A percentile compares a stretch with the other conserved stretches of the same genome.
Conservation (phyloP, 2,888 invertebrate species). For the Eupsilia transversa region DNA sequence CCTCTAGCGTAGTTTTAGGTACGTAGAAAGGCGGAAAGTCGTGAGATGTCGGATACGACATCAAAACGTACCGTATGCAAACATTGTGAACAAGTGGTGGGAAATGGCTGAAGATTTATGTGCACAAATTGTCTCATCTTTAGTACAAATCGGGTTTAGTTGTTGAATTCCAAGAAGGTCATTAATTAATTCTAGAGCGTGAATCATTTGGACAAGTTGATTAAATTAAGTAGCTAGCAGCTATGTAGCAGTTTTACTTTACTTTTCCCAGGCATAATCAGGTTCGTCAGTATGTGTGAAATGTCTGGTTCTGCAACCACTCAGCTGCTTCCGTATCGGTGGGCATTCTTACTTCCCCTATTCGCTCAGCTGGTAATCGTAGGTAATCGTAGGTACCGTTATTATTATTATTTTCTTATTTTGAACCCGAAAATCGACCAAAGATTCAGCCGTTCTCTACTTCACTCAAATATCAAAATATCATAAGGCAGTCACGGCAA, state of each 20-base stretch:
- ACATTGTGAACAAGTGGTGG: conserved; percentile 67
- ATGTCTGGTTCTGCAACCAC: not conserved
- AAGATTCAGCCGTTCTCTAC: conserved; percentile 3
- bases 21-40: conserved; percentile 84
- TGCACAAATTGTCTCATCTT: conserved; percentile 44
- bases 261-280: conserved; percentile 33
- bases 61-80: conserved; percentile 74
- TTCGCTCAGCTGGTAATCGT: not conserved
- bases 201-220: conserved; percentile 15
- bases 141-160: conserved; percentile 29
- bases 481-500: conserved; percentile 1
- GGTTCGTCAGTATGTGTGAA: conserved; percentile 1
- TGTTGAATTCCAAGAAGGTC: conserved; percentile 5
- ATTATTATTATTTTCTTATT: too few species aligned
- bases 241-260: conserved; percentile 40
- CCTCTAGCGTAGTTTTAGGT: conserved; percentile 61
- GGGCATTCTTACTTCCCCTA: not conserved
- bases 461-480: conserved; percentile 17
- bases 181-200: conserved; percentile 39
- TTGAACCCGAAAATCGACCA: not conserved
- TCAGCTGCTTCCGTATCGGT: conserved; percentile 2
- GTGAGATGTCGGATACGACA: conserved; percentile 83
- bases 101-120: conserved; percentile 60
- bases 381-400: not conserved
- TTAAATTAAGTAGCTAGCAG: conserved; percentile 4